Evolutionary conservation across 2,888 invertebrate species (phyloP).

Genomic region (Drosophila mercatorum): DNA sequence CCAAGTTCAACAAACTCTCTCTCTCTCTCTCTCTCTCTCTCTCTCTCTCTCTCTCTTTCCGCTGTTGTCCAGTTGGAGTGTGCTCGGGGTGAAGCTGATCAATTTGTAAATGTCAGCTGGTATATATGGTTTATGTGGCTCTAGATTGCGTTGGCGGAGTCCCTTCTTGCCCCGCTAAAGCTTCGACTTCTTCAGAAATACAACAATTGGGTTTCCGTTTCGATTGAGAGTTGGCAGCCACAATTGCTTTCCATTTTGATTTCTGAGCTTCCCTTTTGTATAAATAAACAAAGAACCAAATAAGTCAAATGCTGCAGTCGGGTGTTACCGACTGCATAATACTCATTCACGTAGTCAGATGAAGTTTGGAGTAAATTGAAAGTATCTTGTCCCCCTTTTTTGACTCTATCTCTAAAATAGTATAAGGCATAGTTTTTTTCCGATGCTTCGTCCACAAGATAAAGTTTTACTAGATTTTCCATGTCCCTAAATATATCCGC

Average conservation of each 20-base stretch:
- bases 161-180: neutral
- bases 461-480: too few species aligned
- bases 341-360: neutral
- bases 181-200: neutral
- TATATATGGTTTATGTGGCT: neutral
- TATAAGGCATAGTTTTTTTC: too few species aligned
- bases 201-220: neutral
- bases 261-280: neutral
- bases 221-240: neutral
- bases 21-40: too few species aligned
- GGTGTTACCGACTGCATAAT: neutral
- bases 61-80: neutral
- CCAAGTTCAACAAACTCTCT: neutral
- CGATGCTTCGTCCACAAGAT: too few species aligned
- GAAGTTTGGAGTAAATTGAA: too few species aligned
- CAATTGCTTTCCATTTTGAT: slow-evolving; percentile 1
- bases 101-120: neutral
- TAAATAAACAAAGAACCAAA: neutral
- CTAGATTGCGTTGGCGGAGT: too few species aligned
- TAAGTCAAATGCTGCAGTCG: neutral
- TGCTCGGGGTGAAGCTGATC: neutral
- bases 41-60: too few species aligned
- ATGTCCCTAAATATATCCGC: too few species aligned
- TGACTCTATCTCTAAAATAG: too few species aligned
- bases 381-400: too few species aligned